Evolutionary conservation across 2,888 invertebrate genomes (phyloP), one percentile per base, ranked within the genome.

Genomic region (Julus scandinavius): DNA sequence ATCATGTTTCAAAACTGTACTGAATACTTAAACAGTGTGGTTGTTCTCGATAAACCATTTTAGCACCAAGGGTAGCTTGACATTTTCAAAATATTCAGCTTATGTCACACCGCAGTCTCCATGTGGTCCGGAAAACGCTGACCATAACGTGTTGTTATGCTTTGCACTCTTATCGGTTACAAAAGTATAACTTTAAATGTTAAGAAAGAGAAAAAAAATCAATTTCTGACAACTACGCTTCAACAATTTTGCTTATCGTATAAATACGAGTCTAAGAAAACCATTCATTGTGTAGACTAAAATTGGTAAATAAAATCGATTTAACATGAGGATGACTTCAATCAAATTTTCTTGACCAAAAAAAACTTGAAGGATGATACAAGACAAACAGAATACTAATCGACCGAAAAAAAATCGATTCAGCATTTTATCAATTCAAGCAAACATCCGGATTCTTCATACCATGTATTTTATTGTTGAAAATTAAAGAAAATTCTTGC

Each of bases 301-400:
- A n/a, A 63, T n/a, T 63, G 63, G 13, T 63, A 63, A 63, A 63
- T n/a, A 63, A 63, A 63, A 63, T 63, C 63, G 63, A 63, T 63
- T 63, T 63, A 15, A 63, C 20, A 63, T 63, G n/a, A 63, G n/a
- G 63, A 63, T 63, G 63, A 63, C n/a, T 63, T 63, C 20, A 63
- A 6, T n/a, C 6, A 63, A 63, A n/a, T 50, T 2, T 13, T 20
- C 20, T 63, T 20, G 63, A 63, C 63, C 63, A 20, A 63, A 20
- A 17, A 11, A 54, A 20, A 63, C n/a, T 5, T 5, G 63, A 4
- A 7, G 17, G 20, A 1, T 63, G n/a, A 63, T 15, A n/a, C n/a
- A 5, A 63, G 63, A n/a, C 20, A n/a, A 63, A 6, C 20, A 63
- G 6, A 63, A 58, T 58, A 17, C 15, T 17, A 63, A 6, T 3